phyloP scores from a whole-genome alignment of 2,797 vertebrate genomes.

The Myotis vivesi region DNA sequence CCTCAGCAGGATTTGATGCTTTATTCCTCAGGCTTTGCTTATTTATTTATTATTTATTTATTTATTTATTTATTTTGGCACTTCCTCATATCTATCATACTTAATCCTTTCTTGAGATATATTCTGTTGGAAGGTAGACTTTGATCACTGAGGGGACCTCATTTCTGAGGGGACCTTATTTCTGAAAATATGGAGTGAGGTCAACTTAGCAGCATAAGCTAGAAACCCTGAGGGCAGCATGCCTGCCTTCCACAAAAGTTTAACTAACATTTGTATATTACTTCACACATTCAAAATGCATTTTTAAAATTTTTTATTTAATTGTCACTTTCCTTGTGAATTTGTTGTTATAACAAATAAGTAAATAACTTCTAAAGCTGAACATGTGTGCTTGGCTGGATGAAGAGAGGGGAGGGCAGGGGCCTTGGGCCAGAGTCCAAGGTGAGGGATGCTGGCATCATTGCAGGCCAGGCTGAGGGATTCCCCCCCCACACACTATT shows the following conservation, averaged over 20 bases:
- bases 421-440: too few relatives aligned
- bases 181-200: neutral
- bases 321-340: neutral
- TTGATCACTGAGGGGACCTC: neutral
- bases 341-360: neutral
- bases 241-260: neutral
- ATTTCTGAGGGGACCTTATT: neutral
- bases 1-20: neutral
- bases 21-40: neutral
- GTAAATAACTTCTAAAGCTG: too few relatives aligned
- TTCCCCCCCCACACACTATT: neutral
- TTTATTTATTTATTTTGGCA: neutral
- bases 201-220: neutral
- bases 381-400: too few relatives aligned
- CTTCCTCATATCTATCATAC: neutral
- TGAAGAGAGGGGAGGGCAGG: too few relatives aligned
- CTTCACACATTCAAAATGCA: neutral
- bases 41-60: neutral
- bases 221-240: neutral
- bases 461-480: too few relatives aligned
- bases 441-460: too few relatives aligned
- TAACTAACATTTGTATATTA: neutral
- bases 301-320: neutral
- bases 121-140: neutral
- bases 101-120: neutral